Conservation (phyloP, 2,888 invertebrate genomes). For the Dioctria rufipes region DNA sequence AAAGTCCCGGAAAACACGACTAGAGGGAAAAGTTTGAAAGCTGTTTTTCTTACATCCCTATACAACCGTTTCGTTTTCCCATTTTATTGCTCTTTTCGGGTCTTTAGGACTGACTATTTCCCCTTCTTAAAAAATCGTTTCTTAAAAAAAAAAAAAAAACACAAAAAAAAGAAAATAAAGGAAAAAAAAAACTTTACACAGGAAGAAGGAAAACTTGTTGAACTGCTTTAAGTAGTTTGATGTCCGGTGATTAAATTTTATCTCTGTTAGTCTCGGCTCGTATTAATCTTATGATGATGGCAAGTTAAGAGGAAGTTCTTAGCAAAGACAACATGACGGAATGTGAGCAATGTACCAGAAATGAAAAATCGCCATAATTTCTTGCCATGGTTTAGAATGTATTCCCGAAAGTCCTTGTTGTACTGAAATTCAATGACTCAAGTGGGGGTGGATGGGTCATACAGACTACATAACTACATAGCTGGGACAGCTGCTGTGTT, state of each 20-base stretch:
- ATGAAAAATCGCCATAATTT: constrained; percentile 38
- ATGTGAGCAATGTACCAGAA: constrained; percentile 38
- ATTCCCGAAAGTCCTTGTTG: neutral
- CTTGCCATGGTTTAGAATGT: neutral
- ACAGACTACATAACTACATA: too few species aligned
- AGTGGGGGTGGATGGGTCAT: too few species aligned
- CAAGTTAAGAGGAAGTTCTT: constrained; percentile 33
- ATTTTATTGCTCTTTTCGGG: constrained; percentile 48
- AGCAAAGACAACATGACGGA: constrained; percentile 31
- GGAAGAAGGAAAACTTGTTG: constrained; percentile 49
- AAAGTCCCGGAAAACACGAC: constrained; percentile 21
- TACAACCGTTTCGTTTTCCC: constrained; percentile 11
- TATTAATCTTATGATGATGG: constrained; percentile 24
- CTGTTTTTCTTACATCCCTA: constrained; percentile 40
- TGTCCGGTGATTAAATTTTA: constrained; percentile 53
- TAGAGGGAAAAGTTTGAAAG: constrained; percentile 43
- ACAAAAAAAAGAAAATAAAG: constrained; percentile 31
- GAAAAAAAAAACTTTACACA: constrained; percentile 28
- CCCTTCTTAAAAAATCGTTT: constrained; percentile 33
- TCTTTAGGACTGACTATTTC: constrained; percentile 23
- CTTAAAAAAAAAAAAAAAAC: constrained; percentile 4
- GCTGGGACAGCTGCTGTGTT: neutral
- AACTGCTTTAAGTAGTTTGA: constrained; percentile 53
- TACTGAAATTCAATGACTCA: constrained; percentile 30
- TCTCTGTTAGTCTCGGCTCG: constrained; percentile 40